Base-by-base conservation (phyloP, 2,888 invertebrate genomes). In the Margaritifera margaritifera region DNA sequence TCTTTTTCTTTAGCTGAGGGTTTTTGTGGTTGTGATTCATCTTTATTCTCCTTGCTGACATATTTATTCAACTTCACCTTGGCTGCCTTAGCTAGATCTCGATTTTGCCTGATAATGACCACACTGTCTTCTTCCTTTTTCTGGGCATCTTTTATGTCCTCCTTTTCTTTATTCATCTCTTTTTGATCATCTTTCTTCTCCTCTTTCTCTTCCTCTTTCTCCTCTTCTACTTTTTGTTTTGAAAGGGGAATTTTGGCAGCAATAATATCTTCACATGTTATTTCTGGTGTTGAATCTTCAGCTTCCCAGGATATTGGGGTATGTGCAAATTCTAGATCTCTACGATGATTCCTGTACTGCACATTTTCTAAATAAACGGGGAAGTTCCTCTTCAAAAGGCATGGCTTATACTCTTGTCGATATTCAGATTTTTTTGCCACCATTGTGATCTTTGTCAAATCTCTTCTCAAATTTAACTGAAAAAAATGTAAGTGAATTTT, bases 391-490 rank as follows among this genome's bases (percentile, higher is more conserved):
- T 75, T 74, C 50, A 80, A 69, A 54, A 71, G 72, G 18, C 80
- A 77, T 6, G 77, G 70, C 64, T 80, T 82, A 62, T 77, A 84
- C 65, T 82, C 75, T 11, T 76, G 75, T 67, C 82, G 76, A 74
- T 84, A 84, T 66, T 82, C 83, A 64, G 84, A 83, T 53, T 77
- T 74, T 72, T 82, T 84, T 57, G 72, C 76, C 18, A 84, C 84
- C 83, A 84, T 83, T 58, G 58, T 80, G 60, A 42, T 15, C 1
- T 11, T 42, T 42, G 42, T 42, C 42, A 42, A 42, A 42, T 8
- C 42, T 42, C 15, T n/a, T 42, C 15, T 42, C 42, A 42, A 42
- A 42, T 42, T 42, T 42, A 42, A 42, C 42, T 42, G 42, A 42
- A 42, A 42, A 27, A 11, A 42, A 42, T 11, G 11, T 42, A 42